These are phyloP conservation scores for Dallia pectoralis DNA, from an alignment of 2,797 vertebrate species.

Conservation along the genomic window DNA sequence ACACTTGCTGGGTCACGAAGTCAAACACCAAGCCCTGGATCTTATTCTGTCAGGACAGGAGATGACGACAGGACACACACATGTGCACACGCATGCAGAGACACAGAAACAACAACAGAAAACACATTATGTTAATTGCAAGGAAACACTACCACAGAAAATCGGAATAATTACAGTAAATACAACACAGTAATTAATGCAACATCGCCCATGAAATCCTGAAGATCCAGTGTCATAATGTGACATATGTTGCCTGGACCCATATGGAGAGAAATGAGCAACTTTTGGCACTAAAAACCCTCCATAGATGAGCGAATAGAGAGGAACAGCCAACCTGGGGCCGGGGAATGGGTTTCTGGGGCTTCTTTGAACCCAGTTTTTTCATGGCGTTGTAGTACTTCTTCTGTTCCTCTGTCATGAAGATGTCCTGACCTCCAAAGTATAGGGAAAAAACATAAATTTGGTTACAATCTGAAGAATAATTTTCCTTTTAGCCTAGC, in stretches of 20 bases:
- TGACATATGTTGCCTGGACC: neutral
- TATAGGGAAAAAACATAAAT: slow-evolving; percentile 75
- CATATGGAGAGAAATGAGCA: neutral
- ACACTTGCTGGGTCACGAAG: slow-evolving; percentile 97
- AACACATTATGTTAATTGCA: slow-evolving; percentile 1
- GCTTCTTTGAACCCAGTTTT: slow-evolving; percentile 98
- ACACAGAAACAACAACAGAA: neutral
- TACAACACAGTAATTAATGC: too few species aligned
- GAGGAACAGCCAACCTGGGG: slow-evolving; percentile 80
- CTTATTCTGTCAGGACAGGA: slow-evolving; percentile 77
- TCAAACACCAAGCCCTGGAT: slow-evolving; percentile 95
- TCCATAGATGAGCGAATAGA: neutral
- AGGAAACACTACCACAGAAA: neutral
- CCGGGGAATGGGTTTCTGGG: slow-evolving; percentile 96
- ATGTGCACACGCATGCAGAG: neutral
- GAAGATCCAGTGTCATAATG: neutral
- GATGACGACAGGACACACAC: neutral
- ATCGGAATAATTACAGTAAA: neutral
- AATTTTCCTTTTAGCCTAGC: too few species aligned
- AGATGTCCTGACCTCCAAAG: slow-evolving; percentile 99
- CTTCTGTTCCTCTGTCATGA: slow-evolving; percentile 99
- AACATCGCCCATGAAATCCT: neutral
- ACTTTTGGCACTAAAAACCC: neutral
- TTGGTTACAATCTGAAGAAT: slow-evolving; percentile 77
- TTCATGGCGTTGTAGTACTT: slow-evolving; percentile 99